Evolutionary conservation across 2,888 invertebrate species (phyloP), one percentile per base, ranked within the genome.

Genomic region (Andrena minutula): DNA sequence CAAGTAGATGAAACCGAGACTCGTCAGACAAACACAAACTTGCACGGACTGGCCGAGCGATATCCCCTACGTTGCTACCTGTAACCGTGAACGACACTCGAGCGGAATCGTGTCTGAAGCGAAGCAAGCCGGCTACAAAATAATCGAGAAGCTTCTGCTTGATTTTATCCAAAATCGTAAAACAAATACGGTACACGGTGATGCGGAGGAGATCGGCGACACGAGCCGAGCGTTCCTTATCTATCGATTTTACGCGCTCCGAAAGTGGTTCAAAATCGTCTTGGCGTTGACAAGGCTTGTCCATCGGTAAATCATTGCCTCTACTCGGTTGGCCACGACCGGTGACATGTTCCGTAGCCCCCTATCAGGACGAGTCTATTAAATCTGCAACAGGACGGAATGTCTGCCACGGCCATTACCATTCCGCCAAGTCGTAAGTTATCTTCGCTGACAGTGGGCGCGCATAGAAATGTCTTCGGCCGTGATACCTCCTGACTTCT

Each of bases 331-430:
- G 69, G 80, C 76, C 83, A 78, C 79, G 86, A 85, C 76, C 88
- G 88, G 84, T 87, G 90, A 90, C 90, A 89, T 86, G 85, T 82
- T 82, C 58, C 76, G 85, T 75, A 73, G 78, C 60, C 83, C 74
- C 77, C 87, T 89, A 91, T 91, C 90, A 88, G 86, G 88, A 91
- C 90, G 90, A 91, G 91, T 91, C 91, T 91, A 91, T 91, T 91
- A 90, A 91, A 91, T 90, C 88, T 85, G 85, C 89, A 86, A 85
- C 83, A 86, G 86, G 88, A 88, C 82, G 86, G 86, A 89, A 90
- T 89, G 85, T 79, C 84, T 82, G 73, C 83, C 86, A 76, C 71
- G 79, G 82, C 87, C 87, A 90, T 90, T 90, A 89, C 88, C 87
- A 90, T 89, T 88, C 85, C 84, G 79, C 85, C 84, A 84, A 80